phyloP scores from a whole-genome alignment of 2,888 invertebrate genomes.

The Entomobrya proxima region DNA sequence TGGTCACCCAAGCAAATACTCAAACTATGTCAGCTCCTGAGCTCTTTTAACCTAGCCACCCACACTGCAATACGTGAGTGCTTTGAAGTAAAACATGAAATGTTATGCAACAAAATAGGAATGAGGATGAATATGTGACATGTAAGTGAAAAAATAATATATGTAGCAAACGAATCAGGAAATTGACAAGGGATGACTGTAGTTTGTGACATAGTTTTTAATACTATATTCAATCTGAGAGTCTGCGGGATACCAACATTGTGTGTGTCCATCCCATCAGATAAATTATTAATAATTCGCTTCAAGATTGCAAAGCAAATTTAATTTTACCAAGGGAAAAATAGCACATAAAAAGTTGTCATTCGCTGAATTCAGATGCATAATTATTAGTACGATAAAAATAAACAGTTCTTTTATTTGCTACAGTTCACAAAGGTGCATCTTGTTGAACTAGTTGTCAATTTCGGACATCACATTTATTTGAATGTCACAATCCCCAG shows the following conservation, averaged over 20 bases:
- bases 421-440: too few species aligned
- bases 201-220: background rate
- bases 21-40: constrained; percentile 1
- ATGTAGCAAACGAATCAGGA: background rate
- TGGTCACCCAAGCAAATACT: constrained; percentile 36
- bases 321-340: too few species aligned
- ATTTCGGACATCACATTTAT: too few species aligned
- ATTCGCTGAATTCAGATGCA: too few species aligned
- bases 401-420: too few species aligned
- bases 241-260: background rate
- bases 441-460: too few species aligned
- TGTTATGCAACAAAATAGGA: background rate
- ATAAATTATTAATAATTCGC: too few species aligned
- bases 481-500: too few species aligned
- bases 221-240: background rate
- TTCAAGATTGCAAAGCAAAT: too few species aligned
- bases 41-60: background rate
- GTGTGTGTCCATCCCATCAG: background rate
- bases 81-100: background rate
- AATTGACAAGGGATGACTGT: constrained; percentile 19
- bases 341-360: too few species aligned
- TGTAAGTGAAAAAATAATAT: background rate
- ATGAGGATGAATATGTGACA: background rate
- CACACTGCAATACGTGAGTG: background rate
- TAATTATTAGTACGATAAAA: too few species aligned